Conservation (phyloP, 2,113 vertebrate species). For the Amia ocellicauda region DNA sequence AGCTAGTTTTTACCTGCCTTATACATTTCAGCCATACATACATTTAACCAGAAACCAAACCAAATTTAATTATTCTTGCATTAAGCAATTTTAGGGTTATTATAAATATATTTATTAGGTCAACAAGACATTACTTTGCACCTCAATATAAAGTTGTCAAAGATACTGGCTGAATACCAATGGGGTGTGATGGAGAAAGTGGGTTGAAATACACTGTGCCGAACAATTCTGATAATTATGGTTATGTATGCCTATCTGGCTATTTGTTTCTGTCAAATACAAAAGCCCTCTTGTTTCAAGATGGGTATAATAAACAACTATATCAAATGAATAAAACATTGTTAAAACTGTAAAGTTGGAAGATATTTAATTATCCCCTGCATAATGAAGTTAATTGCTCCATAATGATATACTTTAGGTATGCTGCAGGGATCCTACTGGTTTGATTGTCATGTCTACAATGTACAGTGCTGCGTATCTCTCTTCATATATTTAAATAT, state of each 20-base stretch:
- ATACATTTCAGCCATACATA: no score
- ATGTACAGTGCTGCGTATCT: not conserved
- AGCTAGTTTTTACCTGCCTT: no score
- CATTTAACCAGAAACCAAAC: no score
- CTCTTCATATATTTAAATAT: not conserved
- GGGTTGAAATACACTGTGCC: not conserved
- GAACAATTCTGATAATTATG: not conserved
- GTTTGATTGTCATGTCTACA: not conserved
- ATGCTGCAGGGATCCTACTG: not conserved
- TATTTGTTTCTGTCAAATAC: not conserved
- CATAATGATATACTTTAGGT: not conserved
- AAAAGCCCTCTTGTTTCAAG: not conserved
- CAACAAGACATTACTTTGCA: no score
- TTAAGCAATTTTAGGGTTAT: no score
- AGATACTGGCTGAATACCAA: no score
- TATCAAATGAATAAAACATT: not conserved
- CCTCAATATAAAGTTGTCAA: no score
- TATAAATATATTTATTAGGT: no score
- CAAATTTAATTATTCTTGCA: no score
- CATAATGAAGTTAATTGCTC: not conserved
- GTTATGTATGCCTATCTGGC: not conserved
- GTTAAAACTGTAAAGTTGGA: not conserved
- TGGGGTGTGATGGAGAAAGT: no score
- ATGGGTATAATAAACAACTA: not conserved
- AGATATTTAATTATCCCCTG: slow-evolving; percentile 14